These are phyloP conservation scores for Lagorchestes hirsutus DNA, from an alignment of 2,797 vertebrate genomes.

Conservation along the genomic window DNA sequence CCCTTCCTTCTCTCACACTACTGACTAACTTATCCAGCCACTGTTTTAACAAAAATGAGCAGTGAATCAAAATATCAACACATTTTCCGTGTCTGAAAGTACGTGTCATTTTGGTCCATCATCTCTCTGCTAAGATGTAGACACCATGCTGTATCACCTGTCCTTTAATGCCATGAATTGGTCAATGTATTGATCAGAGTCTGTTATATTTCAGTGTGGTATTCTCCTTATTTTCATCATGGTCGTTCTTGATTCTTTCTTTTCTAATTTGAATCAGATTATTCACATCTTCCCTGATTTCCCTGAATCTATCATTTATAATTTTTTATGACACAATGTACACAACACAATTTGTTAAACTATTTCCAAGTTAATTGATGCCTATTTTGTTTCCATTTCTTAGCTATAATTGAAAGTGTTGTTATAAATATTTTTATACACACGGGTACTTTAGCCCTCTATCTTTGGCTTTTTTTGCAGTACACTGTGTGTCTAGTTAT, in stretches of 20 bases:
- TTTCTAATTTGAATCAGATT: neutral
- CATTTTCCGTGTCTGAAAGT: neutral
- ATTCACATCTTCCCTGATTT: neutral
- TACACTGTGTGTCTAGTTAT: neutral
- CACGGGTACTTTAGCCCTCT: neutral
- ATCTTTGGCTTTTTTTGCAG: neutral
- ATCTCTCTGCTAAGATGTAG: neutral
- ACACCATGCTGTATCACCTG: neutral
- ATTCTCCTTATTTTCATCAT: neutral
- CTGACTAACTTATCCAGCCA: neutral
- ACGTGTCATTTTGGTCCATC: neutral
- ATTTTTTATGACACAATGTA: neutral
- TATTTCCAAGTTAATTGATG: too few relatives aligned
- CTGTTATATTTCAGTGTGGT: neutral
- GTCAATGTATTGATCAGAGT: neutral
- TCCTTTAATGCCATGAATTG: neutral
- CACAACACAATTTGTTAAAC: neutral
- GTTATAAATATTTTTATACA: neutral
- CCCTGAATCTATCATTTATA: neutral
- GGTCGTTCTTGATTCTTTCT: neutral
- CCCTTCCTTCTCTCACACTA: neutral
- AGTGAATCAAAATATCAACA: neutral
- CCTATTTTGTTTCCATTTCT: neutral
- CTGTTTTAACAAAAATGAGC: neutral
- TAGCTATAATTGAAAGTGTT: neutral